A percentile compares a stretch with the other conserved stretches of the same genome.
phyloP scores from a whole-genome alignment of 2,113 vertebrate species.

The Atherinomorus stipes region DNA sequence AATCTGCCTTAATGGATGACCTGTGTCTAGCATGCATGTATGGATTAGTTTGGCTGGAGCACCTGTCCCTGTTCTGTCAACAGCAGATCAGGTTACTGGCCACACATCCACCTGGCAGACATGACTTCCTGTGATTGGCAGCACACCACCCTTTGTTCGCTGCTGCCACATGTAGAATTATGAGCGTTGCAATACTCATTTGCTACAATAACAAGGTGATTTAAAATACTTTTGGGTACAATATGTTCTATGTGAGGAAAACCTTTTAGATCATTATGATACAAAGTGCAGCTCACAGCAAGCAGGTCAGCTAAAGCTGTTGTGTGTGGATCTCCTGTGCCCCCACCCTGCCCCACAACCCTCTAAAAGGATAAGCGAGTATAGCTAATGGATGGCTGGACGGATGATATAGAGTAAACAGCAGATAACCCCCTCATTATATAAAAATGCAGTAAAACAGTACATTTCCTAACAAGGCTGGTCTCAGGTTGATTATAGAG shows the following conservation, averaged over 20 bases:
- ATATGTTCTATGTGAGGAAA: not conserved
- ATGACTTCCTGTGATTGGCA: slow-evolving; percentile 77
- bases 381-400: slow-evolving; percentile 48
- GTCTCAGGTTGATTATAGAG: slow-evolving; percentile 62
- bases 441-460: slow-evolving; percentile 23
- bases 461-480: slow-evolving; percentile 46
- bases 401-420: slow-evolving; percentile 41
- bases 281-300: not conserved
- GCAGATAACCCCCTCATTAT: slow-evolving; percentile 23
- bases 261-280: not conserved
- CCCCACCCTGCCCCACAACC: slow-evolving; percentile 8
- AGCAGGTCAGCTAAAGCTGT: slow-evolving; percentile 3
- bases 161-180: slow-evolving; percentile 1
- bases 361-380: slow-evolving; percentile 51
- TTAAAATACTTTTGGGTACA: slow-evolving; percentile 2
- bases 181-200: slow-evolving; percentile 1
- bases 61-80: slow-evolving; percentile 85
- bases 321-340: slow-evolving; percentile 21
- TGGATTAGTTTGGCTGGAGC: slow-evolving; percentile 81
- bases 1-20: slow-evolving; percentile 78
- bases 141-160: slow-evolving; percentile 19
- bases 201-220: not conserved
- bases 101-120: slow-evolving; percentile 61
- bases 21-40: slow-evolving; percentile 72
- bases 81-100: slow-evolving; percentile 82